phyloP scores from a whole-genome alignment of 1,140 invertebrate genomes.

The Vanessa tameamea region DNA sequence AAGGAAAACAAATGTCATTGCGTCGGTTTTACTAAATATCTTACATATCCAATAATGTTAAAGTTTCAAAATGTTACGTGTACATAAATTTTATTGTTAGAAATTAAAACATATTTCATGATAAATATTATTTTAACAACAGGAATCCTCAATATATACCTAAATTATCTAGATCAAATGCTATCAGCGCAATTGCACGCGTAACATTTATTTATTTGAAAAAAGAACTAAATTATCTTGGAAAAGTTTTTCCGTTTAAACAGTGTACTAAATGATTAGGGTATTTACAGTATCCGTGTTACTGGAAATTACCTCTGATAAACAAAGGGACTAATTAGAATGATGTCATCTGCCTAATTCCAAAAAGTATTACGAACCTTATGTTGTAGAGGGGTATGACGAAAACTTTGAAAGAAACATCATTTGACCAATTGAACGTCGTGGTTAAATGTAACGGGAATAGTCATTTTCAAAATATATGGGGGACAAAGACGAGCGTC shows the following conservation, averaged over 20 bases:
- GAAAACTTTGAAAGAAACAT: neutral
- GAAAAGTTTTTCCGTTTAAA: conserved; percentile 12
- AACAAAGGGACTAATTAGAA: conserved; percentile 33
- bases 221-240: neutral
- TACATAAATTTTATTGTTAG: neutral
- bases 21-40: conserved; percentile 1
- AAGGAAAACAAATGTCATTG: neutral
- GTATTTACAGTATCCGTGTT: conserved; percentile 31
- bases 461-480: neutral
- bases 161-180: neutral
- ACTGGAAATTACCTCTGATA: conserved; percentile 43
- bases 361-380: neutral
- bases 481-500: conserved; percentile 39
- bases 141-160: neutral
- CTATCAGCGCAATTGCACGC: neutral
- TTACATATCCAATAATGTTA: neutral
- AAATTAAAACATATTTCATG: neutral
- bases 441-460: neutral
- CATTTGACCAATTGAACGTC: neutral
- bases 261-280: conserved; percentile 9
- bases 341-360: conserved; percentile 29
- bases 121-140: neutral
- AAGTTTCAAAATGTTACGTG: neutral
- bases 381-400: neutral
- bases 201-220: neutral